A percentile compares a stretch with the other conserved stretches of the same genome.
These are phyloP conservation scores for Hemiscyllium ocellatum DNA, from an alignment of 2,113 vertebrate genomes.

Conservation along the genomic window DNA sequence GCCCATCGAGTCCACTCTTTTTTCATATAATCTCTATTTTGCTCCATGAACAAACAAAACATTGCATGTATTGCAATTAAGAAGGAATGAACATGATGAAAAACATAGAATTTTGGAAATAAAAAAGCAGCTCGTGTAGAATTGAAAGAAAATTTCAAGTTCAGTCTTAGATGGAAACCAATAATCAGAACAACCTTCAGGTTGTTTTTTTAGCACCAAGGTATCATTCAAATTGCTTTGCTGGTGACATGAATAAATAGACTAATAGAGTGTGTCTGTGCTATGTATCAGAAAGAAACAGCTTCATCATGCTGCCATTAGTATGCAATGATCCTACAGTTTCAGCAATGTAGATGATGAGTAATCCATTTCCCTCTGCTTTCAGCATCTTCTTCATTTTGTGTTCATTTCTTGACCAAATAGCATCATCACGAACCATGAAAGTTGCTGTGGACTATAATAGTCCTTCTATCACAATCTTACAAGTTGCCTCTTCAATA, in stretches of 20 bases:
- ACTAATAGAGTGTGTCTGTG: not conserved
- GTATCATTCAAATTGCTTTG: not conserved
- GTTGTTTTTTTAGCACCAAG: not conserved
- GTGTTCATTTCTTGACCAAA: not conserved
- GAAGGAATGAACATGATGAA: not conserved
- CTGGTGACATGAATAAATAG: no score
- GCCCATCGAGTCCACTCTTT: no score
- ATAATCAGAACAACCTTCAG: not conserved
- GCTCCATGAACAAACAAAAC: not conserved
- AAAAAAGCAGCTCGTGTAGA: not conserved
- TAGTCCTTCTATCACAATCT: not conserved
- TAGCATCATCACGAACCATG: not conserved
- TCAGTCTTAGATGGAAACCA: not conserved
- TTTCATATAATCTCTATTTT: not conserved
- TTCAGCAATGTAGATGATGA: not conserved
- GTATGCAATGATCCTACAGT: not conserved
- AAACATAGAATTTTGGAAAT: not conserved
- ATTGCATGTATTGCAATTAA: not conserved
- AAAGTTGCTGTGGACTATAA: not conserved
- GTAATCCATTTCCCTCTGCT: not conserved
- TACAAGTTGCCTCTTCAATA: not conserved
- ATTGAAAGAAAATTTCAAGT: not conserved
- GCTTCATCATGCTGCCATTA: not conserved
- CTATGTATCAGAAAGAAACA: not conserved
- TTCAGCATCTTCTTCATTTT: not conserved